Base-by-base conservation (phyloP, 64 coral and sea anemone genomes). In the Anthopleura sola region DNA sequence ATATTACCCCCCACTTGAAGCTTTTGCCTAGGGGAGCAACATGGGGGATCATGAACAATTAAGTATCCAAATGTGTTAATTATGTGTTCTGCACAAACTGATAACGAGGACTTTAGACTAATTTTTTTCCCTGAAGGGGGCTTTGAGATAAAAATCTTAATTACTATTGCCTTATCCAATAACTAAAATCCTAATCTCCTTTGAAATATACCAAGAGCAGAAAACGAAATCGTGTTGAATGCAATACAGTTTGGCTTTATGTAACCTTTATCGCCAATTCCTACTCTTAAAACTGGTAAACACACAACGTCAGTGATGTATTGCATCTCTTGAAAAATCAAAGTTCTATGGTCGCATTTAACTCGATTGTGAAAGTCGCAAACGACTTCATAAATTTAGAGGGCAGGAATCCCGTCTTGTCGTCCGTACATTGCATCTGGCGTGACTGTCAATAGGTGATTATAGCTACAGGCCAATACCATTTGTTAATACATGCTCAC, bases 61-160 rank as follows among this genome's bases (percentile, higher is more conserved):
- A 78, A 78, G 34, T 48, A 79, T 26, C 76, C 36, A 79, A 79
- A 79, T 79, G 76, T 79, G 76, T 79, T 79, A 48, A 48, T 79
- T 21, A 79, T 39, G 76, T 79, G 76, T 79, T 38, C 76, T 79
- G 76, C 76, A 44, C 21, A 48, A 46, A 79, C 76, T 79, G 76
- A 79, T 79, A 79, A 79, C 75, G 44, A n/a, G 38, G 44, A 44
- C 36, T 32, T 71, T 17, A 71, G 66, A 2, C 66, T 10, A 71
- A 68, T n/a, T n/a, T 71, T 71, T 71, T 34, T 34, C 29, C 66
- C 66, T 34, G 28, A 71, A 71, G 66, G 66, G 66, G 16, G 29
- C n/a, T n/a, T 36, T 11, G 29, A 71, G 66, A 71, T 71, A 71
- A 71, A 62, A 71, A 71, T 71, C 66, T 71, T 36, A 34, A 71